phyloP scores from a whole-genome alignment of 1,140 invertebrate species.

The Himalopsyche phryganea region DNA sequence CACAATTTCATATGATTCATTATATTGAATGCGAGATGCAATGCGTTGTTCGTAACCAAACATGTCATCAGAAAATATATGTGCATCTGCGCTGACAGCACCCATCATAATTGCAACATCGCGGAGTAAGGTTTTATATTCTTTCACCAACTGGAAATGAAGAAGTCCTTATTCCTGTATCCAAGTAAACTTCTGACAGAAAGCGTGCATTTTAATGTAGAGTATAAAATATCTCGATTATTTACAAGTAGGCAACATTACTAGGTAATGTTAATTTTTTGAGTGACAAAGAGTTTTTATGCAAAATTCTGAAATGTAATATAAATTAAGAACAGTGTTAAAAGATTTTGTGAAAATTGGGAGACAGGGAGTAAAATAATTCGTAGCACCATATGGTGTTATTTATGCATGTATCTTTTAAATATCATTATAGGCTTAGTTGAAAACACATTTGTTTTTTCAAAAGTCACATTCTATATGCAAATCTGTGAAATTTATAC shows the following conservation, averaged over 20 bases:
- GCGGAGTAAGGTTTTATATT: constrained; percentile 57
- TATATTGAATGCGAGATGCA: constrained; percentile 44
- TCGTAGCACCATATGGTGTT: no score
- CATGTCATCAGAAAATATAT: constrained; percentile 56
- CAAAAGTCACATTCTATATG: no score
- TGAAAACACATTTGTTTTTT: no score
- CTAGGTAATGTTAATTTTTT: no score
- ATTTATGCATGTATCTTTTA: no score
- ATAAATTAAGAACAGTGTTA: no score
- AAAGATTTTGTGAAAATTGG: no score
- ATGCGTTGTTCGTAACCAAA: constrained; percentile 60
- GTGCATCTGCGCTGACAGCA: constrained; percentile 49
- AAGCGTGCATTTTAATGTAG: not conserved
- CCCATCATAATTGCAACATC: constrained; percentile 53
- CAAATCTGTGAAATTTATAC: no score
- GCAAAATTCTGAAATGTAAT: no score
- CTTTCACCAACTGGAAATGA: constrained; percentile 44
- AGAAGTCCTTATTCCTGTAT: not conserved
- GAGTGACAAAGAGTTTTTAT: no score
- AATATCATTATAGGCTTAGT: no score
- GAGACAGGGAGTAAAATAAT: no score
- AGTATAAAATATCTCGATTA: not conserved
- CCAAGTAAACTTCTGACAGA: not conserved
- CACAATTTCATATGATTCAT: not conserved
- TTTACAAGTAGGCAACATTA: not conserved